A percentile compares a stretch with the other conserved stretches of the same genome.
These are phyloP conservation scores for Sesamia nonagrioides DNA, from an alignment of 1,140 invertebrate genomes.

Conservation along the genomic window DNA sequence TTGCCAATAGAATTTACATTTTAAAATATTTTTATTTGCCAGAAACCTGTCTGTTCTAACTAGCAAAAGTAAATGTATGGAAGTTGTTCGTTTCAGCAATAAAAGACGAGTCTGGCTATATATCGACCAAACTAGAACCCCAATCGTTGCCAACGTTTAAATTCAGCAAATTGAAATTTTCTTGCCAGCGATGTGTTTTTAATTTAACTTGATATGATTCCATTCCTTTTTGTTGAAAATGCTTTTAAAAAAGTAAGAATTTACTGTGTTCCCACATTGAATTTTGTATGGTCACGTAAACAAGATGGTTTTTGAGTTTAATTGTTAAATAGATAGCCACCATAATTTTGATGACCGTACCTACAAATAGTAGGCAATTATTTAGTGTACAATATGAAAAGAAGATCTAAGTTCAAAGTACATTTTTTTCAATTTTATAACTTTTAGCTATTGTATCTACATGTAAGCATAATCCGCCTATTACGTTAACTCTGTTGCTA, in stretches of 20 bases:
- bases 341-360: too few species aligned
- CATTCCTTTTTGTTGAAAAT: neutral
- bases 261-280: too few species aligned
- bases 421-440: too few species aligned
- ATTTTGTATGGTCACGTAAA: too few species aligned
- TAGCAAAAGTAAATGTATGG: neutral
- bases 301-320: too few species aligned
- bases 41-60: neutral
- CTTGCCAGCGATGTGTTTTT: constrained; percentile 19
- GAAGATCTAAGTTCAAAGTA: too few species aligned
- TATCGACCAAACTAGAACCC: constrained; percentile 8
- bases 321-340: too few species aligned
- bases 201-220: neutral
- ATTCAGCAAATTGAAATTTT: constrained; percentile 28
- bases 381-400: too few species aligned
- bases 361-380: too few species aligned
- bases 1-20: neutral
- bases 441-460: too few species aligned
- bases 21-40: neutral
- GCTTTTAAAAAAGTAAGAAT: neutral
- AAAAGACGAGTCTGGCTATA: neutral
- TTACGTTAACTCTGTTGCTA: too few species aligned
- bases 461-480: too few species aligned
- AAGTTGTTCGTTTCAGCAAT: neutral
- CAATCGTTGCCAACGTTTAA: constrained; percentile 15